Base-by-base conservation (phyloP, 2,797 vertebrate genomes). In the Babyrousa celebensis region DNA sequence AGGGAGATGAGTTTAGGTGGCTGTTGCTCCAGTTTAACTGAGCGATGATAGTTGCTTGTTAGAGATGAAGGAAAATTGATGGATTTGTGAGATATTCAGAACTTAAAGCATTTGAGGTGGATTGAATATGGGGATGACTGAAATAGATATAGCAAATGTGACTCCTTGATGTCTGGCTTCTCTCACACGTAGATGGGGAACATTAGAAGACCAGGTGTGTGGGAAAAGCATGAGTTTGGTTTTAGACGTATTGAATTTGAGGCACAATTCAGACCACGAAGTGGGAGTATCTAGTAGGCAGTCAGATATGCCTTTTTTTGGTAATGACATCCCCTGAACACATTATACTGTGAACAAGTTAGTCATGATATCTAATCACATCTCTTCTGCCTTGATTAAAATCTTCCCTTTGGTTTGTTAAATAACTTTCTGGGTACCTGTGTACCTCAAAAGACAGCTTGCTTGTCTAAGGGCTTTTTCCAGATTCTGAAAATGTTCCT, bases 311-410 rank as follows among this genome's bases (percentile, higher is more conserved):
- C 17, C 23, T 12, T 40, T 80, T 58, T 87, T 40, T 58, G 58
- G 67, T 88, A 75, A 75, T 85, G 82, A 80, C 92, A 72, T 52
- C 56, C 27, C 18, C 29, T 52, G 60, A 77, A 94, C 83, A 72
- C 12, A 20, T 84, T 92, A 65, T 94, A 62, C 71, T 77, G 3
- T 83, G 82, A 94, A 78, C 40, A 84, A 78, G 63, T 87, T 80
- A 95, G 82, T 71, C 68, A 85, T 90, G 77, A 88, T 94, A 68
- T 85, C 92, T 85, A 84, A 93, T 91, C 68, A 82, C 32, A 32
- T 91, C 36, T 54, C 79, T 80, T 94, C 85, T 52, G 21, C 40
- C 58, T 29, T 94, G 74, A 78, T 85, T 93, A 94, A 92, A 91
- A 56, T 71, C 68, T 88, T 95, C 58, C 54, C 84, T 78, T 86